Evolutionary conservation across 1,140 invertebrate genomes (phyloP).

Genomic region (Pararge aegeria): DNA sequence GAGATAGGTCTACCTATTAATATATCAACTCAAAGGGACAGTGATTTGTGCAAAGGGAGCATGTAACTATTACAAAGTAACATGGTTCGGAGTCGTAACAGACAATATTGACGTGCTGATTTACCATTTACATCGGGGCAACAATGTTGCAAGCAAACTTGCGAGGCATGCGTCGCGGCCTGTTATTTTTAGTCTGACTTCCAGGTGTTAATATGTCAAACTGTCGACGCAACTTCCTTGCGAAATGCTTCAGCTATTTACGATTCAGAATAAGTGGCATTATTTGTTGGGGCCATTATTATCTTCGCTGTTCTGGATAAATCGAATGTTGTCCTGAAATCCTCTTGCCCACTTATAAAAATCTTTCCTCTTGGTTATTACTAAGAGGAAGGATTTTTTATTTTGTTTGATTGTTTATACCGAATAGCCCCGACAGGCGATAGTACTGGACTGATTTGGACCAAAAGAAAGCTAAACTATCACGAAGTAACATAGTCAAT

Average conservation of each 20-base stretch:
- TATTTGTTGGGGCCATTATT: background rate
- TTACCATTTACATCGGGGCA: background rate
- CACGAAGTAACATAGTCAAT: too few species aligned
- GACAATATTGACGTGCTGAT: conserved; percentile 3
- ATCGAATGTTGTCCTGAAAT: too few species aligned
- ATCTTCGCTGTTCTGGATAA: too few species aligned
- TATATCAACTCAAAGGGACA: too few species aligned
- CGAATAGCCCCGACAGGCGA: too few species aligned
- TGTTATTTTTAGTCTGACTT: conserved; percentile 20
- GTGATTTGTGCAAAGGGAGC: background rate
- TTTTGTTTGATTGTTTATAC: too few species aligned
- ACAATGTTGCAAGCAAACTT: conserved; percentile 8
- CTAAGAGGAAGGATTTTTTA: too few species aligned
- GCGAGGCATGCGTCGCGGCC: conserved; percentile 12
- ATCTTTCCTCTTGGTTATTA: too few species aligned
- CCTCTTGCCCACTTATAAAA: too few species aligned
- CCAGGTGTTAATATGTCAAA: conserved; percentile 23
- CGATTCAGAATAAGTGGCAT: background rate
- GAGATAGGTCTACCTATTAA: too few species aligned
- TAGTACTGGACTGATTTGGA: too few species aligned
- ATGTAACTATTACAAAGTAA: background rate
- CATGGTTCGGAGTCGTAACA: background rate
- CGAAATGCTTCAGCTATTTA: conserved; percentile 15
- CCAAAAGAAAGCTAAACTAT: too few species aligned
- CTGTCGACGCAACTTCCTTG: conserved; percentile 10